A percentile compares a stretch with the other conserved stretches of the same genome.
phyloP scores from a whole-genome alignment of 2,797 vertebrate genomes.

The Peromyscus attwateri region DNA sequence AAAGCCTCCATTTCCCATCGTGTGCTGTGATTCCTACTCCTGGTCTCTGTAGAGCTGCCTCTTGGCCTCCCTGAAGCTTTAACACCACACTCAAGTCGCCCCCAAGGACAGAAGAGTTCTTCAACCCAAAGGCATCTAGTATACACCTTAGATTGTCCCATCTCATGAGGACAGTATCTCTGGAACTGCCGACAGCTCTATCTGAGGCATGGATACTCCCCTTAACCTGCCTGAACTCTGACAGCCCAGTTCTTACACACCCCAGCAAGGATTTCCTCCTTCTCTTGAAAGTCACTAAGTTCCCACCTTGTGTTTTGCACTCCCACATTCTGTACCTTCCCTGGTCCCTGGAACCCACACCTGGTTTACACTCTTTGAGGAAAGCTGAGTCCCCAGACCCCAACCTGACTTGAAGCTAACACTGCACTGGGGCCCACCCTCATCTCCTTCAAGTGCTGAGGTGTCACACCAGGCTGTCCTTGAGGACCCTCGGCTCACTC shows the following conservation, averaged over 20 bases:
- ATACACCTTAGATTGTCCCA: not conserved
- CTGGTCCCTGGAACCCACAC: not conserved
- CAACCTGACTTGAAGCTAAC: not conserved
- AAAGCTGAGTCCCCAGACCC: not conserved
- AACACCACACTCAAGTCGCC: not conserved
- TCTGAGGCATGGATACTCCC: not conserved
- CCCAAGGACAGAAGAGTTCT: not conserved
- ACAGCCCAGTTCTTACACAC: too few species aligned
- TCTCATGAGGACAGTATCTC: not conserved
- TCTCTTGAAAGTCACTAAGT: not conserved
- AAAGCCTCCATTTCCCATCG: not conserved
- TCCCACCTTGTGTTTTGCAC: not conserved
- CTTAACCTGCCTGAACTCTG: not conserved
- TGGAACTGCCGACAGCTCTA: not conserved
- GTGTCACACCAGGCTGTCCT: not conserved
- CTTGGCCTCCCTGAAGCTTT: not conserved
- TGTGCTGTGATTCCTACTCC: not conserved
- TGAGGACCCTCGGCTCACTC: too few species aligned
- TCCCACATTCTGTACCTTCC: not conserved
- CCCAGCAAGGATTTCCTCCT: not conserved
- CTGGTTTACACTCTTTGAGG: not conserved
- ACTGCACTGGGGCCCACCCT: not conserved
- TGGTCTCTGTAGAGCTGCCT: not conserved
- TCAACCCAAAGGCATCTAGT: not conserved
- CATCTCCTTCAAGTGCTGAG: not conserved